A percentile compares a stretch with the other conserved stretches of the same genome.
These are phyloP conservation scores for Aphelocoma californica DNA, from an alignment of 2,797 vertebrate genomes.

Conservation along the genomic window DNA sequence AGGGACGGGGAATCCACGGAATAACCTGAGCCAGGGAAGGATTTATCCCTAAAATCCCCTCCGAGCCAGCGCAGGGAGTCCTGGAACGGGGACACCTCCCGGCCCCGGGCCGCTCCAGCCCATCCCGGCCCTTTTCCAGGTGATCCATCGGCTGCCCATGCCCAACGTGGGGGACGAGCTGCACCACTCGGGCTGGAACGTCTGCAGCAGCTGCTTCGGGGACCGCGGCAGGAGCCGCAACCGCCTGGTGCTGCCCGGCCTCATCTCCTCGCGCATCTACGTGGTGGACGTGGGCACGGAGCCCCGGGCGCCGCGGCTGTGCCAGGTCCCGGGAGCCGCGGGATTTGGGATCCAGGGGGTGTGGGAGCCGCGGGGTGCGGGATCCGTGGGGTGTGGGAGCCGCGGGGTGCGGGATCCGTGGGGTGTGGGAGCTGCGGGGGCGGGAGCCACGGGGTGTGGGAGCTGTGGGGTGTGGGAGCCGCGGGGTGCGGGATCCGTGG, in stretches of 20 bases:
- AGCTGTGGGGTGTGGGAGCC: no score
- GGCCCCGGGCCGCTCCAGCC: no score
- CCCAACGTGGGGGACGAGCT: constrained; percentile 87
- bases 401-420: no score
- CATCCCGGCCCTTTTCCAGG: no score
- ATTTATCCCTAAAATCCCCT: not conserved
- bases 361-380: no score
- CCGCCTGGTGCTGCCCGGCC: constrained; percentile 84
- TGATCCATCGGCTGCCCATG: constrained; percentile 85
- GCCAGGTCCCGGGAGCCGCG: not conserved
- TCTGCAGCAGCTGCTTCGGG: constrained; percentile 90
- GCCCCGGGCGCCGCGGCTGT: constrained; percentile 64
- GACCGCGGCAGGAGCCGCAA: constrained; percentile 81
- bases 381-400: no score
- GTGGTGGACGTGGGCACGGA: constrained; percentile 84
- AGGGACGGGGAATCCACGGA: not conserved
- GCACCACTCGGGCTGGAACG: constrained; percentile 92
- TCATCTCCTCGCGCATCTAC: constrained; percentile 90
- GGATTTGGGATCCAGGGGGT: no score
- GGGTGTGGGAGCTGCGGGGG: no score
- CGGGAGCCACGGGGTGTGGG: no score
- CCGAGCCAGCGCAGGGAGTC: not conserved
- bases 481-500: no score
- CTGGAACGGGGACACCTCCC: not conserved
- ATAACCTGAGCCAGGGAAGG: not conserved